phyloP scores from a whole-genome alignment of 2,888 invertebrate genomes.

The Sarcophaga caerulescens region DNA sequence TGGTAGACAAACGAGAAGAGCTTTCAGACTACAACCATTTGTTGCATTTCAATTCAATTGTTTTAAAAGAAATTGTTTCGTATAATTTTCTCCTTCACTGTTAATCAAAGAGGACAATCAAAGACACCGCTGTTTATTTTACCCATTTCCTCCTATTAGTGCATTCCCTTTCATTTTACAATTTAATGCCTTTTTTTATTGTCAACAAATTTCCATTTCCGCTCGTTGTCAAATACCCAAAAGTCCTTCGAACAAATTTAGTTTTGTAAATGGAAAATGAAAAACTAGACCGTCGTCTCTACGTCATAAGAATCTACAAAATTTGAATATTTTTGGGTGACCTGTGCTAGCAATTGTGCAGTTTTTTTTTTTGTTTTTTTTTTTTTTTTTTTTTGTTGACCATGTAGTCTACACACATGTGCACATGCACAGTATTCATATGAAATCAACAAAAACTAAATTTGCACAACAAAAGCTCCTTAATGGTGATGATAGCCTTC shows the following conservation, averaged over 20 bases:
- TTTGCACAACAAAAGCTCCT: neutral
- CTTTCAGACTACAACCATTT: neutral
- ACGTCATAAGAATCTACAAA: neutral
- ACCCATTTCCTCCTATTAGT: neutral
- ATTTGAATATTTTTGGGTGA: neutral
- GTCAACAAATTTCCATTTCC: neutral
- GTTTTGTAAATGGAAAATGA: neutral
- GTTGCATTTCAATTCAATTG: no score
- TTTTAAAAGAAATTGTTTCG: no score
- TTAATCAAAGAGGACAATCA: no score
- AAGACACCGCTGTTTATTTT: neutral
- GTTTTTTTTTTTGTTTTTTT: neutral
- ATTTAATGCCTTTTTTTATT: neutral
- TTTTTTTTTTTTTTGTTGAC: neutral
- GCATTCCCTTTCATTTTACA: neutral
- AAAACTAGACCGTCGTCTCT: neutral
- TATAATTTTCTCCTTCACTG: neutral
- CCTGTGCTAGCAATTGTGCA: slow-evolving; percentile 2
- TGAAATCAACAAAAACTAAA: neutral
- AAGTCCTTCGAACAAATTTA: neutral
- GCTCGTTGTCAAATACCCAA: neutral
- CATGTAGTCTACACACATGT: neutral
- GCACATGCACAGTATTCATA: neutral
- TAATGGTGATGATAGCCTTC: slow-evolving; percentile 18
- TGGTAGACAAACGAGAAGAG: neutral